Percentiles rank a stretch among this genome's conserved stretches.
These are phyloP conservation scores for Aix galericulata DNA, from an alignment of 2,113 vertebrate genomes.

Conservation along the genomic window DNA sequence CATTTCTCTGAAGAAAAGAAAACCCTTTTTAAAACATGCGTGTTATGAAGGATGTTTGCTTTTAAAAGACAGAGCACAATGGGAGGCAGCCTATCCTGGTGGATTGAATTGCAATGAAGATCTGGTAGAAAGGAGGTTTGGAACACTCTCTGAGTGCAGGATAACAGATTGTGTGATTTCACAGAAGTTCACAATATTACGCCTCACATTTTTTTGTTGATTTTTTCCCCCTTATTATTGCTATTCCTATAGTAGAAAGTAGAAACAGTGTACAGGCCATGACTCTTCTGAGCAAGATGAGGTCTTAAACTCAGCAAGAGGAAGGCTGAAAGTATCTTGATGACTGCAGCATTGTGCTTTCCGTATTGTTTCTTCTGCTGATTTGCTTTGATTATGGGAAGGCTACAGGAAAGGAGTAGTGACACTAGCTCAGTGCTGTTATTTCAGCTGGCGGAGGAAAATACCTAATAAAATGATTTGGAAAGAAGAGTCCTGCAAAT, in stretches of 20 bases:
- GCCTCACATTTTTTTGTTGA: background rate
- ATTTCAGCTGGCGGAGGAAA: constrained; percentile 62
- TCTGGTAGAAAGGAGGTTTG: background rate
- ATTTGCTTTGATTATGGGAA: constrained; percentile 28
- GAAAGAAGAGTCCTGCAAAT: constrained; percentile 35
- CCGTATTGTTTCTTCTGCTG: background rate
- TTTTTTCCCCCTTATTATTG: background rate
- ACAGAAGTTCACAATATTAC: background rate
- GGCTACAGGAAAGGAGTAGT: background rate
- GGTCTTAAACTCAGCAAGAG: background rate
- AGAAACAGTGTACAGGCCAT: background rate
- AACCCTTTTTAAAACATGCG: constrained; percentile 5
- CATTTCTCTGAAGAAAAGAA: background rate
- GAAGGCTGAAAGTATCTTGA: background rate
- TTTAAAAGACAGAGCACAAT: constrained; percentile 7
- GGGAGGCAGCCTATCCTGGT: background rate
- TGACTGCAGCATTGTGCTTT: background rate
- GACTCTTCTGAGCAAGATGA: background rate
- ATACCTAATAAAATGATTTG: constrained; percentile 11
- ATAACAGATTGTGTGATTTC: background rate
- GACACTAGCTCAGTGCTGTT: constrained; percentile 30
- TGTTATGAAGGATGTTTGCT: constrained; percentile 27
- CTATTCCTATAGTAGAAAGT: background rate
- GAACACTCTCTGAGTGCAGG: background rate
- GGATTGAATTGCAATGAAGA: background rate